Percentiles rank a stretch among this genome's conserved stretches.
Evolutionary conservation across 2,797 vertebrate species (phyloP).

Genomic region (Dryobates pubescens): DNA sequence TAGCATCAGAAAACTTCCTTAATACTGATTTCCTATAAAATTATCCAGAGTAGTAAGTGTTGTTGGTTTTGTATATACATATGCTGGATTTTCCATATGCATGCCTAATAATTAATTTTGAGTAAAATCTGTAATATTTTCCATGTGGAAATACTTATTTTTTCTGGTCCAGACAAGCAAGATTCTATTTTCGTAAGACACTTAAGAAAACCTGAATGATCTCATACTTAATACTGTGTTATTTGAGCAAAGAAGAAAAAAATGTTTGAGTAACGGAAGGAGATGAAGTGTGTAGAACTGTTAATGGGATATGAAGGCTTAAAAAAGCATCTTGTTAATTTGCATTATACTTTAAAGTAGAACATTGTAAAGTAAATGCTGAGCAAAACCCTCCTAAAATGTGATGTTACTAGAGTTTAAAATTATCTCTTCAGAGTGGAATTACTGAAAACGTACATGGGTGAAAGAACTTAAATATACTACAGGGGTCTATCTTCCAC

Average conservation of each 20-base stretch:
- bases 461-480: constrained; percentile 25
- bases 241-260: neutral
- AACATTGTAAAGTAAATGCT: neutral
- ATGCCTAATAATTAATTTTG: neutral
- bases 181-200: constrained; percentile 14
- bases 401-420: neutral
- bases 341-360: neutral
- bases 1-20: neutral
- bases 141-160: constrained; percentile 9
- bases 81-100: neutral
- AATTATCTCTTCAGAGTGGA: neutral
- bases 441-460: constrained; percentile 6
- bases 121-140: neutral
- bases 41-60: neutral
- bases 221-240: constrained; percentile 34
- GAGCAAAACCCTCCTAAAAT: neutral
- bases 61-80: neutral
- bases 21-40: neutral
- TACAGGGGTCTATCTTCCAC: constrained; percentile 22
- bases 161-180: constrained; percentile 31
- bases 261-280: neutral
- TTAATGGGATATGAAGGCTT: neutral
- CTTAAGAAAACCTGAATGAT: constrained; percentile 38
- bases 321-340: neutral
- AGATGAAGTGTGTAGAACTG: neutral